Evolutionary conservation across 1,140 invertebrate genomes (phyloP).

Genomic region (Camponotus floridanus): DNA sequence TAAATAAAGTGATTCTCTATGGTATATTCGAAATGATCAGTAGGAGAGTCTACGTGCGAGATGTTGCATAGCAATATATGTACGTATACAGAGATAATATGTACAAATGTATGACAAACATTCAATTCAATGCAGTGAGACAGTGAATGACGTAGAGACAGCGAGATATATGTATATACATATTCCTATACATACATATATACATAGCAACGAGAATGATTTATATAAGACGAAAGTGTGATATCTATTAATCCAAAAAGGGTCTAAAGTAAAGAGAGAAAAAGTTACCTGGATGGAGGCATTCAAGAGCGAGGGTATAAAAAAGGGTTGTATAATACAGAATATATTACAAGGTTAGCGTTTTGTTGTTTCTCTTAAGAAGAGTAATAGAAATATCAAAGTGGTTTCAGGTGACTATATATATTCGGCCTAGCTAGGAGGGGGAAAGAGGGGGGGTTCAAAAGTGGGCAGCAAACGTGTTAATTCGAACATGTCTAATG

Average conservation of each 20-base stretch:
- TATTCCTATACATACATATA: neutral
- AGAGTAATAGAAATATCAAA: conserved; percentile 74
- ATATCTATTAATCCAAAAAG: conserved; percentile 72
- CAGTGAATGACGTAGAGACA: conserved; percentile 57
- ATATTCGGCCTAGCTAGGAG: conserved; percentile 79
- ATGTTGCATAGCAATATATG: conserved; percentile 69
- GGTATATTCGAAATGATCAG: conserved; percentile 61
- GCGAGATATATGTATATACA: conserved; percentile 36
- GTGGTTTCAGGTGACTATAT: conserved; percentile 76
- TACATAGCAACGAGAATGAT: conserved; percentile 67
- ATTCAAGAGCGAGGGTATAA: conserved; percentile 81
- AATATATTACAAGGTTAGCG: conserved; percentile 79
- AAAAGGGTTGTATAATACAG: conserved; percentile 80
- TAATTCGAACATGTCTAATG: conserved; percentile 80
- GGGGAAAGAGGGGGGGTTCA: conserved; percentile 71
- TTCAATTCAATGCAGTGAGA: conserved; percentile 63
- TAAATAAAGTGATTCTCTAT: conserved; percentile 48
- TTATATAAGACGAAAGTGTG: conserved; percentile 67
- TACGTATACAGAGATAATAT: conserved; percentile 52
- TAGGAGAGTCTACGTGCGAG: conserved; percentile 53
- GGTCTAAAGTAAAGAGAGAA: conserved; percentile 82
- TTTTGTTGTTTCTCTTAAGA: conserved; percentile 71
- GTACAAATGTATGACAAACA: conserved; percentile 67
- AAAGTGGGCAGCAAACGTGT: conserved; percentile 79
- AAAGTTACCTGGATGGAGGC: conserved; percentile 81